Evolutionary conservation across 2,113 vertebrate species (phyloP).

Genomic region (Nerophis ophidion): DNA sequence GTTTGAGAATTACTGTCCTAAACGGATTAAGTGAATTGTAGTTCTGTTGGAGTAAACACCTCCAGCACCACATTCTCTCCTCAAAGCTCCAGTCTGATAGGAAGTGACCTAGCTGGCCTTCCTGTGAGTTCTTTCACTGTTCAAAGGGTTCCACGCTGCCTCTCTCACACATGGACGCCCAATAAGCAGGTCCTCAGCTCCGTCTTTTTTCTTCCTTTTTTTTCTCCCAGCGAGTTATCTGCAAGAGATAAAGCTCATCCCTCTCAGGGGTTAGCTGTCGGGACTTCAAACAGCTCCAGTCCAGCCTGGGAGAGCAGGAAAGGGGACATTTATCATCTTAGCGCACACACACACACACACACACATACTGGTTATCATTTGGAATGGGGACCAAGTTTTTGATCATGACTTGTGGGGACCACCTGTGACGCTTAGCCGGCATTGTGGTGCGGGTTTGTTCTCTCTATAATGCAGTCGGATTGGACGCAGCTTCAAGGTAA

Average conservation of each 20-base stretch:
- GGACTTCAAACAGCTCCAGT: constrained; percentile 62
- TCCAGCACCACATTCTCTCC: constrained; percentile 36
- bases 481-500: too few relatives aligned
- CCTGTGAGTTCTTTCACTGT: constrained; percentile 57
- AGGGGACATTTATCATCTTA: constrained; percentile 71
- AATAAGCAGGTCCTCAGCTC: constrained; percentile 41
- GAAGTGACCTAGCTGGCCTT: constrained; percentile 67
- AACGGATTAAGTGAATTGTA: too few relatives aligned
- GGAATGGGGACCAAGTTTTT: too few relatives aligned
- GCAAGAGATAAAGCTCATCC: constrained; percentile 64
- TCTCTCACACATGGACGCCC: constrained; percentile 22
- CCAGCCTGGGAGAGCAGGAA: constrained; percentile 54
- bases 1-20: too few relatives aligned
- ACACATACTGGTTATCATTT: too few relatives aligned
- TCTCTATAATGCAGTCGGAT: too few relatives aligned
- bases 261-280: constrained; percentile 43
- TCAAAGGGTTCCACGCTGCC: constrained; percentile 50
- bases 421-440: too few relatives aligned
- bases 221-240: constrained; percentile 61
- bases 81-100: constrained; percentile 53
- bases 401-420: too few relatives aligned
- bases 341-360: constrained; percentile 62
- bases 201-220: constrained; percentile 60
- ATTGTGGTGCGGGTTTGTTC: too few relatives aligned
- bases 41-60: background rate